These are phyloP conservation scores for Drosophila neutralis DNA, from an alignment of 2,888 invertebrate genomes.

Conservation along the genomic window DNA sequence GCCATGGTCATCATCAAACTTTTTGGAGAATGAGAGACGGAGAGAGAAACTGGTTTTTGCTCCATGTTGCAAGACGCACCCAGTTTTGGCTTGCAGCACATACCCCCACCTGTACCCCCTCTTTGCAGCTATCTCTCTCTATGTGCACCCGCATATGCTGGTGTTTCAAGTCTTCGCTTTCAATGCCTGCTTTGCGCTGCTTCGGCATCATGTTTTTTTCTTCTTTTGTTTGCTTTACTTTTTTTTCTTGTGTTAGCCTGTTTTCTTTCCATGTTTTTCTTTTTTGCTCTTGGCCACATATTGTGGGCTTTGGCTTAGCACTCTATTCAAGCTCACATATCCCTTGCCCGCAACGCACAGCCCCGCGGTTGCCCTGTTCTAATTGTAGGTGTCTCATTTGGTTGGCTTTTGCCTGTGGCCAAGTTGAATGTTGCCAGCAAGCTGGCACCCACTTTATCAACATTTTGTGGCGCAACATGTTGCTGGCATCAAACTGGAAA, in stretches of 20 bases:
- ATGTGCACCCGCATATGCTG: slow-evolving; percentile 17
- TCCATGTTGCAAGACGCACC: slow-evolving; percentile 72
- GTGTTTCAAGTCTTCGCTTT: slow-evolving; percentile 67
- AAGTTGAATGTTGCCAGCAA: slow-evolving; percentile 43
- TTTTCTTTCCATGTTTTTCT: slow-evolving; percentile 10
- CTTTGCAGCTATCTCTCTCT: background rate
- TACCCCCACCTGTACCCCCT: background rate
- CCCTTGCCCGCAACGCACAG: background rate
- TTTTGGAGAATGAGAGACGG: slow-evolving; percentile 5
- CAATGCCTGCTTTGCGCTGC: slow-evolving; percentile 66
- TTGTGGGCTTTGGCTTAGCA: slow-evolving; percentile 53
- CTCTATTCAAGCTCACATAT: slow-evolving; percentile 30
- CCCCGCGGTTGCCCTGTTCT: slow-evolving; percentile 11
- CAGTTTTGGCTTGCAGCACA: slow-evolving; percentile 49
- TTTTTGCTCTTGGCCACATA: slow-evolving; percentile 59
- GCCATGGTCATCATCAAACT: slow-evolving; percentile 55
- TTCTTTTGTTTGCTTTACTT: slow-evolving; percentile 32
- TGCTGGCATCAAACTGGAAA: slow-evolving; percentile 1
- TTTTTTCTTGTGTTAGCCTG: slow-evolving; percentile 10
- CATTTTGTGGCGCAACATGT: slow-evolving; percentile 54
- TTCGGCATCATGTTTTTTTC: slow-evolving; percentile 40
- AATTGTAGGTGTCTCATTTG: slow-evolving; percentile 64
- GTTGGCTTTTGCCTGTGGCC: slow-evolving; percentile 37
- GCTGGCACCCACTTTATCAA: slow-evolving; percentile 17
- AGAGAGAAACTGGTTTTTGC: slow-evolving; percentile 8